Percentiles rank a stretch among this genome's conserved stretches.
These are phyloP conservation scores for Telenomus remus DNA, from an alignment of 1,140 invertebrate species.

Conservation along the genomic window DNA sequence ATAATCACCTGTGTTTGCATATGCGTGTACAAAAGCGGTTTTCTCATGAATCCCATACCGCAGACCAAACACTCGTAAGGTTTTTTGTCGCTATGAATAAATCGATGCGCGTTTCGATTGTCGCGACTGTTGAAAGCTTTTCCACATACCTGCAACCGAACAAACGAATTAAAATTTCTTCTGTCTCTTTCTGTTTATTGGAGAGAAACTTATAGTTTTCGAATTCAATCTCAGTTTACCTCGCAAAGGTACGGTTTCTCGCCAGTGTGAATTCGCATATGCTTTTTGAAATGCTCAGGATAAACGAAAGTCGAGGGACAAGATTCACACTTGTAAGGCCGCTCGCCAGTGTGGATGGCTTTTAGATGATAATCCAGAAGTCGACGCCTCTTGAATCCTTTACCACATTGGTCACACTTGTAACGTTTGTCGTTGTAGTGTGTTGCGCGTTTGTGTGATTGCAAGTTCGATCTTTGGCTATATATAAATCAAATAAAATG, in stretches of 20 bases:
- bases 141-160: constrained; percentile 83
- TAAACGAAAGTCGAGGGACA: constrained; percentile 88
- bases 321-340: constrained; percentile 83
- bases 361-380: constrained; percentile 88
- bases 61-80: constrained; percentile 89
- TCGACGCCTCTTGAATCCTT: constrained; percentile 84
- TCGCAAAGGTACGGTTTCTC: constrained; percentile 87
- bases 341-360: constrained; percentile 86
- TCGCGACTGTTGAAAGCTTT: constrained; percentile 89
- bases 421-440: constrained; percentile 86
- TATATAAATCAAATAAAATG: too few species aligned
- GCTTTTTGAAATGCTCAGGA: constrained; percentile 89
- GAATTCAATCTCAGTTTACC: constrained; percentile 73
- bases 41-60: constrained; percentile 88
- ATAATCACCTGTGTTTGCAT: constrained; percentile 79
- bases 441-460: constrained; percentile 86
- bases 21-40: constrained; percentile 86
- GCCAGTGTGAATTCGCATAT: constrained; percentile 85
- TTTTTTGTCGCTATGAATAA: constrained; percentile 90
- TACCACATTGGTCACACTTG: constrained; percentile 81
- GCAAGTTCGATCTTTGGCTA: constrained; percentile 82
- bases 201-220: too few species aligned
- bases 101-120: constrained; percentile 89
- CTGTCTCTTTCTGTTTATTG: not conserved
- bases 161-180: too few species aligned